Conservation (phyloP, 2,797 vertebrate species). For the Pseudochromis fuscus region DNA sequence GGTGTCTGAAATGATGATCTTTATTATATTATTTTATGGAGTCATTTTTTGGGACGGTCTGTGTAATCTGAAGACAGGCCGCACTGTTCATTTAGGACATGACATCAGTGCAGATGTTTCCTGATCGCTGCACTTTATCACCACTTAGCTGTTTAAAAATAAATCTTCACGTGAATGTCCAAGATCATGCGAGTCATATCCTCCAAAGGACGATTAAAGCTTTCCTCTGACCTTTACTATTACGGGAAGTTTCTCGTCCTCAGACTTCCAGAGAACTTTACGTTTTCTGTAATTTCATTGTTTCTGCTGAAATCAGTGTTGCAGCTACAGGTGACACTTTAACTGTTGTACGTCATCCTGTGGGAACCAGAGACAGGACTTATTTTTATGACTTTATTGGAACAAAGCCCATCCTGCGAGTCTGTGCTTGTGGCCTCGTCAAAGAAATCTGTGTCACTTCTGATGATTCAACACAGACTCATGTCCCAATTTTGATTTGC, state of each 20-base stretch:
- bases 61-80: not conserved
- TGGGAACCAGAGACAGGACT: constrained; percentile 40
- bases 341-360: constrained; percentile 18
- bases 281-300: constrained; percentile 5
- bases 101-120: constrained; percentile 8
- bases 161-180: not conserved
- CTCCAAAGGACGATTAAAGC: not conserved
- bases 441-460: constrained; percentile 13
- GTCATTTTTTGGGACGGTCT: not conserved
- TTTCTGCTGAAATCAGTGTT: constrained; percentile 26
- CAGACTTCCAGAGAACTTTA: constrained; percentile 1
- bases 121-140: constrained; percentile 2
- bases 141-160: not conserved
- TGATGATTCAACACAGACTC: constrained; percentile 8
- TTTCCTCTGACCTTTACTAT: not conserved
- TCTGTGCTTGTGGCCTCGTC: constrained; percentile 36
- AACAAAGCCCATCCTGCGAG: constrained; percentile 19
- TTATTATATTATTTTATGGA: not conserved
- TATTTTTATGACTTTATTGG: constrained; percentile 27
- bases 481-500: constrained; percentile 1
- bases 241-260: constrained; percentile 9
- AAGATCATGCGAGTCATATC: not conserved
- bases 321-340: constrained; percentile 25
- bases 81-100: not conserved
- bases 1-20: not conserved